Conservation (phyloP, 2,888 invertebrate genomes). For the Cantharis rufa region DNA sequence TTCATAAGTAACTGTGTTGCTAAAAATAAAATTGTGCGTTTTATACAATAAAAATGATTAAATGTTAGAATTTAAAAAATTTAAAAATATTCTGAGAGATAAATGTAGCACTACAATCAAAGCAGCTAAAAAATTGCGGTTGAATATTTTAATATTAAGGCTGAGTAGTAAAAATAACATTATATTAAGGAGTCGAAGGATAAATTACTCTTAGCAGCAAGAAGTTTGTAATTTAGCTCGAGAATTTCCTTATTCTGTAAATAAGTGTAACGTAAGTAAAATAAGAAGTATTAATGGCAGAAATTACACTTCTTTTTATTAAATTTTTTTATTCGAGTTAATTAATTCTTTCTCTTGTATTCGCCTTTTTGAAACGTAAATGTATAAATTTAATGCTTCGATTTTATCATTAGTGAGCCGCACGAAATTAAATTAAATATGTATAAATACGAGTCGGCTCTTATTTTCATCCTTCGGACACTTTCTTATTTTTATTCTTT, state of each 20-base stretch:
- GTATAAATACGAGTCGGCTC: not conserved
- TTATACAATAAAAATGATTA: not conserved
- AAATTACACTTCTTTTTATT: conserved; percentile 4
- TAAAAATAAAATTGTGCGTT: not conserved
- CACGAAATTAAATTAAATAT: not conserved
- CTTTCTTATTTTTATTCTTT: conserved; percentile 25
- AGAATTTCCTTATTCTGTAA: not conserved
- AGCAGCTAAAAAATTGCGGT: conserved; percentile 24
- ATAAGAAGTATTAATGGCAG: conserved; percentile 1
- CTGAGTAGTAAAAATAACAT: conserved; percentile 23
- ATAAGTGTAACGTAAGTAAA: conserved; percentile 10
- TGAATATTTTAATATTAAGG: conserved; percentile 16
- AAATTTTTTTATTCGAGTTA: not conserved
- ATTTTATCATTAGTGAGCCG: not conserved
- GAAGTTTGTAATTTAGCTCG: not conserved
- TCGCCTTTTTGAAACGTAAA: not conserved
- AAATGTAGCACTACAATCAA: conserved; percentile 16
- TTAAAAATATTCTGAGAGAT: not conserved
- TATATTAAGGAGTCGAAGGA: conserved; percentile 22
- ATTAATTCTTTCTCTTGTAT: not conserved
- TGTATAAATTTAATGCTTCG: not conserved
- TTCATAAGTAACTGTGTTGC: not conserved
- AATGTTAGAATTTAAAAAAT: not conserved
- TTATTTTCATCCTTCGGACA: not conserved
- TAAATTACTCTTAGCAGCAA: conserved; percentile 11